Evolutionary conservation across 2,797 vertebrate species (phyloP).

Genomic region (Lagorchestes hirsutus): DNA sequence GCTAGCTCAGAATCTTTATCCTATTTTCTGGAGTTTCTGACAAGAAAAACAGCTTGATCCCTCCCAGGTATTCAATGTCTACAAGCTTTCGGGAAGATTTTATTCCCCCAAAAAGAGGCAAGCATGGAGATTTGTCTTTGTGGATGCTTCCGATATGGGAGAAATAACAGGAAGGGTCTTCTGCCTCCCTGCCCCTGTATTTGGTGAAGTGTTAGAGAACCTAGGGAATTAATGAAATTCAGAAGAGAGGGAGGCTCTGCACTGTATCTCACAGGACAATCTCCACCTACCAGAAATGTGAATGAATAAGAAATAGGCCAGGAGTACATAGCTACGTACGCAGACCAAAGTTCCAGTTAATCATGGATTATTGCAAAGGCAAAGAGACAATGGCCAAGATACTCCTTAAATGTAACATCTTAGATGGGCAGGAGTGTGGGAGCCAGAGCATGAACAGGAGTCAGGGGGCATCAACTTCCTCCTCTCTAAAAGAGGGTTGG

Average conservation of each 20-base stretch:
- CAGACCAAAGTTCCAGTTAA: background rate
- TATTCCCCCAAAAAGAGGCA: background rate
- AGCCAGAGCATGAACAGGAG: background rate
- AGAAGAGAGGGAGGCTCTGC: background rate
- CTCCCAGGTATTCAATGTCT: background rate
- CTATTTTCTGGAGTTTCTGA: background rate
- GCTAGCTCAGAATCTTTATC: background rate
- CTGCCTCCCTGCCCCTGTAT: background rate
- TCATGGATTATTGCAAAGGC: background rate
- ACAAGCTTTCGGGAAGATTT: background rate
- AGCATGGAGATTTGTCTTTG: background rate
- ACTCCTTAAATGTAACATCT: background rate
- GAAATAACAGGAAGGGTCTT: background rate
- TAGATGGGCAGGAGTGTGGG: background rate
- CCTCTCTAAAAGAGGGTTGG: background rate
- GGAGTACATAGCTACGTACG: background rate
- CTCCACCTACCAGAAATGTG: background rate
- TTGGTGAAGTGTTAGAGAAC: background rate
- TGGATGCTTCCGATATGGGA: background rate
- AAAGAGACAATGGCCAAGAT: background rate
- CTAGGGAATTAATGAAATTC: background rate
- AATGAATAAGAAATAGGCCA: background rate
- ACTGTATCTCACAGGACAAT: background rate
- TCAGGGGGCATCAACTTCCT: background rate
- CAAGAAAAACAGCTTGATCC: background rate